A percentile compares a stretch with the other conserved stretches of the same genome.
Evolutionary conservation across 2,113 vertebrate species (phyloP).

Genomic region (Oryzias curvinotus): DNA sequence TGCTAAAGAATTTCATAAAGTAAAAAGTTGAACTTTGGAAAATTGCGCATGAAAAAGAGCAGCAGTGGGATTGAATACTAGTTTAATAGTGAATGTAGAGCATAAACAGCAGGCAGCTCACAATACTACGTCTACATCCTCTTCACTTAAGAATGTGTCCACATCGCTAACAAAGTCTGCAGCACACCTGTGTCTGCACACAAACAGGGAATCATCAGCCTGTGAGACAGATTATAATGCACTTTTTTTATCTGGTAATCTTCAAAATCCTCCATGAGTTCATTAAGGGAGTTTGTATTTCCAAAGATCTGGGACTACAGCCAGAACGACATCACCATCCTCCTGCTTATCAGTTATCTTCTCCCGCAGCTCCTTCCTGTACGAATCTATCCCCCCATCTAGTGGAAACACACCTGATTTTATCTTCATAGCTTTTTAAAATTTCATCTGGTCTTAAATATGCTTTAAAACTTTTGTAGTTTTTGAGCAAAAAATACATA

Average conservation of each 20-base stretch:
- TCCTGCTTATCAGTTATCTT: slow-evolving; percentile 38
- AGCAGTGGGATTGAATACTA: no score
- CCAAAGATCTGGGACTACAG: slow-evolving; percentile 28
- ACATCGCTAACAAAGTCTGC: no score
- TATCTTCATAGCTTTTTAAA: slow-evolving; percentile 13
- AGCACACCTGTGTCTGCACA: no score
- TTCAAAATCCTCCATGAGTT: slow-evolving; percentile 35
- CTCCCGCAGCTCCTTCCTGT: slow-evolving; percentile 4
- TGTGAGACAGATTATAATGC: no score
- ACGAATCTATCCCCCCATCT: slow-evolving; percentile 24
- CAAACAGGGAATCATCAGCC: no score
- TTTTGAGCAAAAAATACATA: background rate
- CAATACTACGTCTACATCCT: no score
- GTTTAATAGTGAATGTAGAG: no score
- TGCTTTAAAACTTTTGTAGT: slow-evolving; percentile 1
- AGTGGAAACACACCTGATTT: slow-evolving; percentile 4
- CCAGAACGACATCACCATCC: slow-evolving; percentile 37
- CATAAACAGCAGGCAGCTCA: no score
- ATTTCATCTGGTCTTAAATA: slow-evolving; percentile 3
- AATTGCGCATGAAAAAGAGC: no score
- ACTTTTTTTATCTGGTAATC: slow-evolving; percentile 12
- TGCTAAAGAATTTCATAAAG: no score
- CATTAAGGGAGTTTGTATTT: slow-evolving; percentile 31
- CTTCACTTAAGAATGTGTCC: no score
- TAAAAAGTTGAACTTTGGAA: no score